phyloP scores from a whole-genome alignment of 53 echinoderm and acorn worm genomes.

The Holothuria scabra region DNA sequence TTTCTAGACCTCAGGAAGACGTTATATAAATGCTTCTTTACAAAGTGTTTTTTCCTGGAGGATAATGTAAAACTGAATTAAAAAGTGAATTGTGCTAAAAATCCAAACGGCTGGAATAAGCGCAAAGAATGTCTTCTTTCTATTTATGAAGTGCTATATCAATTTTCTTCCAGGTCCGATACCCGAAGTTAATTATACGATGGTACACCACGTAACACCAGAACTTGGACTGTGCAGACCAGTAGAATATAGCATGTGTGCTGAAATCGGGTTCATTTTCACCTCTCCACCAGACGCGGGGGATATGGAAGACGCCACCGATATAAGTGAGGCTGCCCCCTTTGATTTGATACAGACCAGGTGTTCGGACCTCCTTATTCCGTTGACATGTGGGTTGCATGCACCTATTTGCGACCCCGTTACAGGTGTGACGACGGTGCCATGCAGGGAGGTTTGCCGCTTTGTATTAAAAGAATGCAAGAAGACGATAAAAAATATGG shows the following conservation, averaged over 20 bases:
- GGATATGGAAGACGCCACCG: background rate
- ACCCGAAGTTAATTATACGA: background rate
- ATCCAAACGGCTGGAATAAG: no score
- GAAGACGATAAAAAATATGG: slow-evolving; percentile 40
- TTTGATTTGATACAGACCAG: slow-evolving; percentile 42
- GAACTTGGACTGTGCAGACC: background rate
- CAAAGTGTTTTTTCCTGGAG: no score
- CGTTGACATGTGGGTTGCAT: slow-evolving; percentile 56
- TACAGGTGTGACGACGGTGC: slow-evolving; percentile 35
- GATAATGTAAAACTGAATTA: no score
- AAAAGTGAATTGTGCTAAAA: no score
- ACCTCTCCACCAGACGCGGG: background rate
- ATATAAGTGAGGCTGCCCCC: background rate
- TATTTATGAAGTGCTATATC: no score
- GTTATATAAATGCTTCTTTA: no score
- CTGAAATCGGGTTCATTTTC: slow-evolving; percentile 7
- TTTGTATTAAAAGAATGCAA: slow-evolving; percentile 57
- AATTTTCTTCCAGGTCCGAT: background rate
- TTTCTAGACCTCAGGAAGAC: no score
- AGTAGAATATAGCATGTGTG: slow-evolving; percentile 4
- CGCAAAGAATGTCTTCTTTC: no score
- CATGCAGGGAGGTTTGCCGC: slow-evolving; percentile 58
- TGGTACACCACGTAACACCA: background rate
- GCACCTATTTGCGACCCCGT: slow-evolving; percentile 58
- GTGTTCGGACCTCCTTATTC: slow-evolving; percentile 60